phyloP scores from a whole-genome alignment of 2,888 invertebrate species.

The Bugula neritina region DNA sequence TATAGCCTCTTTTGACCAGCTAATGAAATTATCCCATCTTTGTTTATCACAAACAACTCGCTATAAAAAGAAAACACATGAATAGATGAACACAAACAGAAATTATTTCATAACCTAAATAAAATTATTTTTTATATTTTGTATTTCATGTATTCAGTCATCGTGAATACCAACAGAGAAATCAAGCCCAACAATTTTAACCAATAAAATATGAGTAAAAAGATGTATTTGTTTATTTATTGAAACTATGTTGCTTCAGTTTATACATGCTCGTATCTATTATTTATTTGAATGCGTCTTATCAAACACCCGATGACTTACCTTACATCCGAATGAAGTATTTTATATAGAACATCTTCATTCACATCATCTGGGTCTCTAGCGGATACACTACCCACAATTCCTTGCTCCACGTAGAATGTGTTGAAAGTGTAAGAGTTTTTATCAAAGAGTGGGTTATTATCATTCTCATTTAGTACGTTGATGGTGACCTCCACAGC shows the following conservation, averaged over 20 bases:
- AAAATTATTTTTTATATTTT: too few species aligned
- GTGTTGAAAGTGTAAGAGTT: not conserved
- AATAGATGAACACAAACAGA: too few species aligned
- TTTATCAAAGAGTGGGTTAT: conserved; percentile 12
- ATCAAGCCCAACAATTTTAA: too few species aligned
- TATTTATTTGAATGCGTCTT: too few species aligned
- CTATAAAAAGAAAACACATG: conserved; percentile 10
- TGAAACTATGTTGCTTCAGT: too few species aligned
- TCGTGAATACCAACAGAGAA: too few species aligned
- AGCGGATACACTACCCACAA: conserved; percentile 15
- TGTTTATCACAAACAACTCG: not conserved
- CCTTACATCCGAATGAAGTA: conserved; percentile 10
- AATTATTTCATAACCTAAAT: too few species aligned
- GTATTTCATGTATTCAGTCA: too few species aligned
- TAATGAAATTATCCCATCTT: not conserved
- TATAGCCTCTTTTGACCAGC: not conserved
- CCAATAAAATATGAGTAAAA: too few species aligned
- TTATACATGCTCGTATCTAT: too few species aligned
- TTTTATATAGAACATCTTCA: not conserved
- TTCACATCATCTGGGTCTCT: not conserved
- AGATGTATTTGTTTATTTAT: too few species aligned
- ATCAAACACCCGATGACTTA: too few species aligned
- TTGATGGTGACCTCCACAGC: conserved; percentile 4
- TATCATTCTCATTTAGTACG: conserved; percentile 22
- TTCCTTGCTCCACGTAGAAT: not conserved